A percentile compares a stretch with the other conserved stretches of the same genome.
Conservation (phyloP, 2,113 vertebrate species). For the Zonotrichia leucophrys region DNA sequence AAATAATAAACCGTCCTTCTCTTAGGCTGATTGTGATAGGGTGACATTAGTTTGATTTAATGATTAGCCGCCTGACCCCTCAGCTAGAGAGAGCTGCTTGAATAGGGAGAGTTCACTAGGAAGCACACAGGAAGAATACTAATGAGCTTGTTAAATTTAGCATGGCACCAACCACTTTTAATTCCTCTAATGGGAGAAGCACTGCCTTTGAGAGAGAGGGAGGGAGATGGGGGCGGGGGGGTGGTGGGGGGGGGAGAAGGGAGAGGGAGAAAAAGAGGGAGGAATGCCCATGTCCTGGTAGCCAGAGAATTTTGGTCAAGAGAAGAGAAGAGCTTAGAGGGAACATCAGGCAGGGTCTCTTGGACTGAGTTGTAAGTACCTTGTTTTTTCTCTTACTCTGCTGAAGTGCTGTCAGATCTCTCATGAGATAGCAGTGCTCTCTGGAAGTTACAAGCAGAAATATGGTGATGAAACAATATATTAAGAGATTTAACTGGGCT, state of each 20-base stretch:
- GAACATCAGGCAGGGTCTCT: slow-evolving; percentile 52
- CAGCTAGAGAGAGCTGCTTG: slow-evolving; percentile 79
- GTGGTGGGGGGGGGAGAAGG: background rate
- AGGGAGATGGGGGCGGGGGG: background rate
- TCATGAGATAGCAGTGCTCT: background rate
- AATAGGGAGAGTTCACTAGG: slow-evolving; percentile 83
- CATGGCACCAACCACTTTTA: slow-evolving; percentile 84
- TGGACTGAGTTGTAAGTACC: slow-evolving; percentile 76
- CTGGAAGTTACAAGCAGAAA: background rate
- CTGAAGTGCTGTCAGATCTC: background rate
- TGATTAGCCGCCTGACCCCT: slow-evolving; percentile 93
- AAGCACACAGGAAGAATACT: slow-evolving; percentile 83
- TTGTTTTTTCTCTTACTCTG: background rate
- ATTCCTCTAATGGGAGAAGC: slow-evolving; percentile 81
- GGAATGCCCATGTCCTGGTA: slow-evolving; percentile 40
- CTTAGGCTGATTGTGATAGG: slow-evolving; percentile 79
- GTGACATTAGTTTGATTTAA: slow-evolving; percentile 95
- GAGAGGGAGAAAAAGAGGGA: background rate
- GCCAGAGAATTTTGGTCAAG: slow-evolving; percentile 55
- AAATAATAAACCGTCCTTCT: slow-evolving; percentile 90
- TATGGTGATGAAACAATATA: background rate
- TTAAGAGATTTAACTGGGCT: background rate
- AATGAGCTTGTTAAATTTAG: slow-evolving; percentile 90
- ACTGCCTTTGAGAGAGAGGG: slow-evolving; percentile 68
- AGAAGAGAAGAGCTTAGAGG: slow-evolving; percentile 53